phyloP scores from a whole-genome alignment of 2,797 vertebrate species.

The Poecilia velifera region DNA sequence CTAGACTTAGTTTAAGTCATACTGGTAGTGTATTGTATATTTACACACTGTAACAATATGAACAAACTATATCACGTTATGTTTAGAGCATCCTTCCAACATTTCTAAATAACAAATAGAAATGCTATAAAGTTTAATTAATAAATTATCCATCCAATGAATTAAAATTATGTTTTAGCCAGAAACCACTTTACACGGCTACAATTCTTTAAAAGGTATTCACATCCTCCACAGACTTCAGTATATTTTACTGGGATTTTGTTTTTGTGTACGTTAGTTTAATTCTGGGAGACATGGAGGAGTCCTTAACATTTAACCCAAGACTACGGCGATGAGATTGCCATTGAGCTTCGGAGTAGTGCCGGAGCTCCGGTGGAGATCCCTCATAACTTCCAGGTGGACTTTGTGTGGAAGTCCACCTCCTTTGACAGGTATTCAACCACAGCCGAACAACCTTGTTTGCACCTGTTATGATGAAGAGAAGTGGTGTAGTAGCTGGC shows the following conservation, averaged over 20 bases:
- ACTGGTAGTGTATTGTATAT: not conserved
- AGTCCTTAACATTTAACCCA: slow-evolving; percentile 57
- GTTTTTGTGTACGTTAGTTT: not conserved
- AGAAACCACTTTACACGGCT: not conserved
- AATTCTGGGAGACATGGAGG: not conserved
- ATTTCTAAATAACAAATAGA: not conserved
- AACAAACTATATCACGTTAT: not conserved
- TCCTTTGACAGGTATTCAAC: slow-evolving; percentile 92
- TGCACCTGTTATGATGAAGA: not conserved
- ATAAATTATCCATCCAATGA: not conserved
- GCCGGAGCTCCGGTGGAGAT: slow-evolving; percentile 96
- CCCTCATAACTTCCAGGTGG: slow-evolving; percentile 98
- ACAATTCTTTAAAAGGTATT: not conserved
- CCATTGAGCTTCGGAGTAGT: slow-evolving; percentile 97
- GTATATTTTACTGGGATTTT: not conserved
- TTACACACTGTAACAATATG: not conserved
- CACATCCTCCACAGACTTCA: not conserved
- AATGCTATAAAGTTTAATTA: not conserved
- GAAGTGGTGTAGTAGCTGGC: not conserved
- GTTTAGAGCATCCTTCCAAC: not conserved
- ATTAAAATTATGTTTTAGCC: not conserved
- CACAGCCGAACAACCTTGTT: not conserved
- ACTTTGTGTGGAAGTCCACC: slow-evolving; percentile 99
- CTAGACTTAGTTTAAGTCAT: not conserved
- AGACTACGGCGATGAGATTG: slow-evolving; percentile 99